A percentile compares a stretch with the other conserved stretches of the same genome.
These are phyloP conservation scores for Crypturellus tataupa DNA, from an alignment of 2,797 vertebrate genomes.

Conservation along the genomic window DNA sequence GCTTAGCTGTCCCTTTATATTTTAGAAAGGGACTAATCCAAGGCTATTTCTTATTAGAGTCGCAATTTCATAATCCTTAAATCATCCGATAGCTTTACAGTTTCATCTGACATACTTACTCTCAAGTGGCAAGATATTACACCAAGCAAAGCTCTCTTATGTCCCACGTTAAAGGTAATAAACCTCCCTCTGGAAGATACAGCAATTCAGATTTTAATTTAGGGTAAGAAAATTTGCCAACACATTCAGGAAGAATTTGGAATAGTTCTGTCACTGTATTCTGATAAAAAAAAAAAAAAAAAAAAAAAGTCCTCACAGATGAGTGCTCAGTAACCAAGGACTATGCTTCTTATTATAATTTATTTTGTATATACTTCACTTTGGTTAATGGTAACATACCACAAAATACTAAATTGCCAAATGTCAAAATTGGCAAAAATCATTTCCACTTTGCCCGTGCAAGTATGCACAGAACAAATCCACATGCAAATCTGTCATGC, in stretches of 20 bases:
- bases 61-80: conserved; percentile 1
- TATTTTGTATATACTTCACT: not conserved
- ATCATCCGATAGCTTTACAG: not conserved
- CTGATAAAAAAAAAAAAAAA: not conserved
- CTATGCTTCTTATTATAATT: not conserved
- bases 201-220: not conserved
- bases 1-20: not conserved
- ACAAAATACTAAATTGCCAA: not conserved
- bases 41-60: not conserved
- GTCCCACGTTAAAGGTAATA: not conserved
- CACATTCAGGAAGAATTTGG: not conserved
- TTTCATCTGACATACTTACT: not conserved
- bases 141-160: not conserved
- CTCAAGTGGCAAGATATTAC: not conserved
- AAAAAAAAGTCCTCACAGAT: not conserved
- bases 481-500: not conserved
- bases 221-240: not conserved
- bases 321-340: not conserved
- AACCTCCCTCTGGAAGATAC: not conserved
- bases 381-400: not conserved
- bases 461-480: not conserved
- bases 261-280: not conserved
- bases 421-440: not conserved
- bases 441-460: not conserved
- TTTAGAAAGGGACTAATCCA: not conserved